Percentiles rank a stretch among this genome's conserved stretches.
Conservation (phyloP, 2,113 vertebrate genomes). For the Tachuris rubrigastra region DNA sequence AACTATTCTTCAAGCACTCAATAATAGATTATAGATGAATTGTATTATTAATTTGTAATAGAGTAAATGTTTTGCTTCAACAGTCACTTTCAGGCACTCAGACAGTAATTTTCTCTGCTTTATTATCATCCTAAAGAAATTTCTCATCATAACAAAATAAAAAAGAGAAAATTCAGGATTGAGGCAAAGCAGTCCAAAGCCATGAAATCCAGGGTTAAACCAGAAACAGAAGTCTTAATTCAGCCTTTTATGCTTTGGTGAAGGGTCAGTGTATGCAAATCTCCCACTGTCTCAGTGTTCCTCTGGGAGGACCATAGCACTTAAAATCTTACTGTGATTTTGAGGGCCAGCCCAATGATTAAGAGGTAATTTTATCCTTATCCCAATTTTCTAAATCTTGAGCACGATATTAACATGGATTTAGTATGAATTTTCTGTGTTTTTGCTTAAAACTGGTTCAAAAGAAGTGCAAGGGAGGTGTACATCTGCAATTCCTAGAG, state of each 20-base stretch:
- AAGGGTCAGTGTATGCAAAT: background rate
- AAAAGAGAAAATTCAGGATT: background rate
- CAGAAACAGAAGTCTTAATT: background rate
- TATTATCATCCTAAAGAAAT: constrained; percentile 46
- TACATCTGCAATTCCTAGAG: background rate
- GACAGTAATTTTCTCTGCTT: constrained; percentile 55
- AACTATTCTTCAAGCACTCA: constrained; percentile 88
- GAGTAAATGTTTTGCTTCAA: constrained; percentile 87
- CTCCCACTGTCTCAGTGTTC: background rate
- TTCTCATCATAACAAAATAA: background rate
- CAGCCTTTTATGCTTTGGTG: background rate
- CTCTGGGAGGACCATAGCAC: background rate
- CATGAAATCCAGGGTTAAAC: background rate
- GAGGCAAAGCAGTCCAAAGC: background rate
- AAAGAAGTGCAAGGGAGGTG: background rate
- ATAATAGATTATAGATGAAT: constrained; percentile 90
- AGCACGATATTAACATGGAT: background rate
- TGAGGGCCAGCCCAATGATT: background rate
- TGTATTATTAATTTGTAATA: constrained; percentile 90
- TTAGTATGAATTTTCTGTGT: background rate
- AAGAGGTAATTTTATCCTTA: background rate
- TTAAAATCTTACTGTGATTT: background rate
- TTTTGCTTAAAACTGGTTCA: background rate
- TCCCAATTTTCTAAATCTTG: background rate
- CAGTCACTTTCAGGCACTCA: constrained; percentile 67